phyloP scores from a whole-genome alignment of 1,140 invertebrate genomes.

The Trichogramma pretiosum region DNA sequence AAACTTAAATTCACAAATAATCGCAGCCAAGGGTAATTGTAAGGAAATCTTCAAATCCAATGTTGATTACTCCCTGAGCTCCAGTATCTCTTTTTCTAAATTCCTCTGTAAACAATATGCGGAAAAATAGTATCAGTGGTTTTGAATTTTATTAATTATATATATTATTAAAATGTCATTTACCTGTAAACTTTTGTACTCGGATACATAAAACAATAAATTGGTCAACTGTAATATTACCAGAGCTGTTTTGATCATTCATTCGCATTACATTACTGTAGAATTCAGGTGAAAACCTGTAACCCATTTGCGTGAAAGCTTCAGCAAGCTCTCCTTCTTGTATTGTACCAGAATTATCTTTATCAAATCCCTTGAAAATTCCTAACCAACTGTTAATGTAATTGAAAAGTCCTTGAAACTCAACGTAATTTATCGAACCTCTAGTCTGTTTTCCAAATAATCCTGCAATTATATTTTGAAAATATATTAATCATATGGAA shows the following conservation, averaged over 20 bases:
- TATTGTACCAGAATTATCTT: slow-evolving; percentile 73
- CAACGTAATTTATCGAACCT: slow-evolving; percentile 78
- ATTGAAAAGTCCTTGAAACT: slow-evolving; percentile 79
- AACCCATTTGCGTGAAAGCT: slow-evolving; percentile 85
- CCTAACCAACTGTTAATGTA: slow-evolving; percentile 83
- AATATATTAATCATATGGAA: not conserved
- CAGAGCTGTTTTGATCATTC: slow-evolving; percentile 53
- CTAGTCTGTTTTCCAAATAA: slow-evolving; percentile 82
- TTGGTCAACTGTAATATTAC: slow-evolving; percentile 70
- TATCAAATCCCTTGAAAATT: slow-evolving; percentile 74
- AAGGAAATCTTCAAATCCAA: slow-evolving; percentile 81
- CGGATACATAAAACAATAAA: slow-evolving; percentile 83
- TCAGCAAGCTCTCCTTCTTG: slow-evolving; percentile 66
- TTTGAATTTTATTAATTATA: slow-evolving; percentile 7
- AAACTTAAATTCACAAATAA: no score
- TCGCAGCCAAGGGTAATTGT: slow-evolving; percentile 64
- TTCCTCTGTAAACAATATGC: slow-evolving; percentile 57
- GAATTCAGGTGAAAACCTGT: slow-evolving; percentile 70
- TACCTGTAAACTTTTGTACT: slow-evolving; percentile 70
- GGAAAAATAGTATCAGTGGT: not conserved
- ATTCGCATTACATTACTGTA: slow-evolving; percentile 62
- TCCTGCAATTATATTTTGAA: slow-evolving; percentile 41
- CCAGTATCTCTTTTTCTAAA: slow-evolving; percentile 67
- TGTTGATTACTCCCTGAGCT: slow-evolving; percentile 65
- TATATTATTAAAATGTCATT: slow-evolving; percentile 7